These are phyloP conservation scores for Stenurella melanura DNA, from an alignment of 2,888 invertebrate genomes.

Conservation along the genomic window DNA sequence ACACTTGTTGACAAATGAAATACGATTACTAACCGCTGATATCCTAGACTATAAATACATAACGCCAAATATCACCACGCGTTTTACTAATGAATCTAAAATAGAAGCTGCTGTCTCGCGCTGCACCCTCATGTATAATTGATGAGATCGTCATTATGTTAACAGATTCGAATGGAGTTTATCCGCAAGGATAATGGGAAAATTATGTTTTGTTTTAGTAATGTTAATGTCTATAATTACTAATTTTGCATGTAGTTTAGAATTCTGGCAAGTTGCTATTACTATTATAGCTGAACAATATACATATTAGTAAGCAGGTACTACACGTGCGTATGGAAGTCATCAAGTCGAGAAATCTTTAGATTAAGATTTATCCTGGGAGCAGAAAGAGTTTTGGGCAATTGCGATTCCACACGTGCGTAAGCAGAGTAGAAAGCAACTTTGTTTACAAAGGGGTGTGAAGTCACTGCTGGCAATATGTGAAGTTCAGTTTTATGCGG, in stretches of 20 bases:
- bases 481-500: too few species aligned
- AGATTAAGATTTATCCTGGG: too few species aligned
- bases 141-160: constrained; percentile 27
- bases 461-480: too few species aligned
- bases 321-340: too few species aligned
- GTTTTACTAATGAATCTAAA: constrained; percentile 49
- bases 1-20: constrained; percentile 73
- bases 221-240: constrained; percentile 1
- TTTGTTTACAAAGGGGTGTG: too few species aligned
- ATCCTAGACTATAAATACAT: constrained; percentile 45
- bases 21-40: constrained; percentile 59
- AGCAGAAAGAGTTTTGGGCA: too few species aligned
- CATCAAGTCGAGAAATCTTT: too few species aligned
- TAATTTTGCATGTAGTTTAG: neutral
- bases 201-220: constrained; percentile 25
- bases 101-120: constrained; percentile 7
- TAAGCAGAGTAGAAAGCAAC: too few species aligned
- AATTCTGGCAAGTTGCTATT: neutral
- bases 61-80: constrained; percentile 16
- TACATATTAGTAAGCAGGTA: too few species aligned
- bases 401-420: too few species aligned
- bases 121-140: constrained; percentile 36
- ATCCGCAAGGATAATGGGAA: constrained; percentile 24
- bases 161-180: constrained; percentile 15
- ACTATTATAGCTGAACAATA: too few species aligned